Evolutionary conservation across 2,113 vertebrate species (phyloP), one percentile per base, ranked within the genome.

Genomic region (Hypomesus transpacificus): DNA sequence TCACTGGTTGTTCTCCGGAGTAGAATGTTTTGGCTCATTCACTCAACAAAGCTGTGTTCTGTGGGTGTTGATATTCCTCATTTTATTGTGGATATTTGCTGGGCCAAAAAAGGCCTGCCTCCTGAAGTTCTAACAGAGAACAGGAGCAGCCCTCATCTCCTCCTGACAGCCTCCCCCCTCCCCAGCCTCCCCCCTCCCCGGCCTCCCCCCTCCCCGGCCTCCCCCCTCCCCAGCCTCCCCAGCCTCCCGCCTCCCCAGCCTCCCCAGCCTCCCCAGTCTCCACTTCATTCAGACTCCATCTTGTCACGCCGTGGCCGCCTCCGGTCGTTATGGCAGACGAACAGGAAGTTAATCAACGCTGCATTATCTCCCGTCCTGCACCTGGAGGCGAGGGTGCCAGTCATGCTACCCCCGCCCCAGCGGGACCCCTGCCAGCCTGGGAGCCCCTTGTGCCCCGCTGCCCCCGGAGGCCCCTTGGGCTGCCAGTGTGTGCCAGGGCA

Each of bases 331-430:
- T 86, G 90, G 86, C 83, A 86, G 68, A 66, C 84, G 81, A 86
- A 81, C 74, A 79, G 84, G 77, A 85, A 83, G 86, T 89, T 87
- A 88, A 89, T 90, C 89, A 90, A 82, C 76, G 71, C 71, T 75
- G 80, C 53, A 73, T 85, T 85, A 89, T 90, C 87, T 91, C 82
- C 73, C 82, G 87, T 85, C 74, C 78, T 85, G 88, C 88, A 89
- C 84, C 84, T 88, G 83, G 82, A 89, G 89, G 85, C 83, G 69
- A 82, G 70, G 79, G 79, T 80, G 78, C 83, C 82, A 87, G 77
- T 84, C 81, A 66, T 73, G 75, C 64, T 72, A 3, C 70, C 78
- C 69, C 66, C 66, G 66, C 69, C 75, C 74, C 73, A 73, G 67
- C 67, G 83, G 86, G 82, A 84, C 75, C 72, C 81, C 81, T 85